Base-by-base conservation (phyloP, 2,888 invertebrate species). In the Reticulitermes lucifugus region DNA sequence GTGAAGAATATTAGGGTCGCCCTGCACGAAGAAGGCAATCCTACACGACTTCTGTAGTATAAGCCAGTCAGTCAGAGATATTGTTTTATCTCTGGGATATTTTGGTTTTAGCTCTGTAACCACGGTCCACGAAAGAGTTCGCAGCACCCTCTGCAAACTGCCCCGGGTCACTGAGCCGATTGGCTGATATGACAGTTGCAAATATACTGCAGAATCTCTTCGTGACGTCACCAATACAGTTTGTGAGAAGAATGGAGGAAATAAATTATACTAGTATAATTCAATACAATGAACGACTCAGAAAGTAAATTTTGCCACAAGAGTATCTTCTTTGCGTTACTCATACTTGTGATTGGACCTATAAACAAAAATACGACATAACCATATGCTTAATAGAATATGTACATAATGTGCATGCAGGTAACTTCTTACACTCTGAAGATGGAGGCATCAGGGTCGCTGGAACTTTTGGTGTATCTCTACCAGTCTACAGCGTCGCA, bases 31-130 rank as follows among this genome's bases (percentile, higher is more conserved):
- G 55, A 59, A 59, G 55, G 55, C 55, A 59, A 6, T 59, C 55
- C 4, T 21, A 21, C 55, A 18, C 2, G 55, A 59, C 55, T 21
- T 59, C 55, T 59, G 55, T 12, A 59, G 21, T n/a, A 77, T 77
- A 29, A 77, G 77, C 41, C 43, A 77, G 41, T 77, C 77, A 35
- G 77, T 59, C 55, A 59, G 55, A 4, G 77, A 77, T 77, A 77
- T 77, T 77, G 77, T 77, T 77, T 77, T 77, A 77, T 77, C 77
- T 77, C 77, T 18, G 41, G 77, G 77, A 77, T 77, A 77, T 77
- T 77, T 77, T 77, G 77, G 77, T 77, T 77, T 77, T 22, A 77
- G 41, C 77, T 29, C 46, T 18, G 75, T 41, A 75, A 43, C 75
- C 35, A 75, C 41, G 77, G 43, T 41, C 77, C 46, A 43, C 2